Evolutionary conservation across 2,888 invertebrate species (phyloP), one percentile per base, ranked within the genome.

Genomic region (Magallana nippona): DNA sequence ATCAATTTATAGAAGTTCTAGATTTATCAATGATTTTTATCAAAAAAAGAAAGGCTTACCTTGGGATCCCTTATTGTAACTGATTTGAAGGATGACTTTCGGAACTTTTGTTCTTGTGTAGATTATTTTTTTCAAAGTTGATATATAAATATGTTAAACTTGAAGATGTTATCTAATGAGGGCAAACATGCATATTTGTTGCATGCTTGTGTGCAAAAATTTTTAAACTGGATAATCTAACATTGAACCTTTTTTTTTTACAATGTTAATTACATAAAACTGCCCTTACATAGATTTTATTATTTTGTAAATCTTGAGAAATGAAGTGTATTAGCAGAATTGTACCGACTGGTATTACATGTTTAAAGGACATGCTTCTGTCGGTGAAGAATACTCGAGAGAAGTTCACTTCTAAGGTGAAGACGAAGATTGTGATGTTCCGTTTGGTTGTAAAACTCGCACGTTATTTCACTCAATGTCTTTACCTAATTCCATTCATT

Each of bases 291-390:
- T 44, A 19, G 10, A 60, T 60, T 60, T n/a, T 71, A 22, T 71
- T 22, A n/a, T 22, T 22, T 22, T 27, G 15, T 71, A 32, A 71
- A 32, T 27, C 32, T 15, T 71, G 32, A 71, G 71, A 27, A 27
- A 15, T 32, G 32, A 27, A 32, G 71, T 71, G 19, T 71, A 27
- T 71, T 71, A 32, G 71, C 71, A 71, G 71, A 27, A 19, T 32
- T 71, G 71, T 27, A 71, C 71, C 32, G 27, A 71, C 27, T 19
- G 71, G 71, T 71, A 27, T 71, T 71, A 71, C 71, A 71, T 71
- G 71, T 71, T 71, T 71, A 32, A 71, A 71, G 71, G 71, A 71
- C 27, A 32, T 71, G 71, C 71, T 71, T 71, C 71, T 71, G 27
- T 71, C 71, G 22, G 22, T 71, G 32, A 71, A 71, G 71, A 71